phyloP scores from a whole-genome alignment of 2,888 invertebrate species.

The Drosophila koepferae region DNA sequence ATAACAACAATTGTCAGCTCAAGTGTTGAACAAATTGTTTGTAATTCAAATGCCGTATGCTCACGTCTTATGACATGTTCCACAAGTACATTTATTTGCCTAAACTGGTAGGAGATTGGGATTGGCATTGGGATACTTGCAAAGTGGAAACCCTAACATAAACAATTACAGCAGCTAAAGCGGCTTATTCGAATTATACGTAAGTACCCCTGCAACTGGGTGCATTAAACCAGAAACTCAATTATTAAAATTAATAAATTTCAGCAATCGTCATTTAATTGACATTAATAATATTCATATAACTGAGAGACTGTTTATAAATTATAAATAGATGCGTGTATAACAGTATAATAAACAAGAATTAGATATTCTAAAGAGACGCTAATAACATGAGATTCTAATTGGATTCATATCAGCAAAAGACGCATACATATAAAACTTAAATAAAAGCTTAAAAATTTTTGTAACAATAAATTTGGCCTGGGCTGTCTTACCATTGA shows the following conservation, averaged over 20 bases:
- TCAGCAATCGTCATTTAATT: slow-evolving; percentile 43
- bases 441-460: neutral
- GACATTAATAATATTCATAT: slow-evolving; percentile 15
- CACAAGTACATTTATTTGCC: neutral
- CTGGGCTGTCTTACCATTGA: too few relatives aligned
- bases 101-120: neutral
- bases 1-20: slow-evolving; percentile 1
- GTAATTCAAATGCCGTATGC: slow-evolving; percentile 21
- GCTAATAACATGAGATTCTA: slow-evolving; percentile 1
- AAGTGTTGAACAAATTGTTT: slow-evolving; percentile 22
- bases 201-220: slow-evolving; percentile 3
- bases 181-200: slow-evolving; percentile 9
- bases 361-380: slow-evolving; percentile 5
- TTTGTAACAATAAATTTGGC: neutral
- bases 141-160: slow-evolving; percentile 18
- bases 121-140: neutral
- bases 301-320: neutral
- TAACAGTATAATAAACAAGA: slow-evolving; percentile 18
- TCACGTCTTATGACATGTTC: slow-evolving; percentile 38
- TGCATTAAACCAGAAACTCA: slow-evolving; percentile 41
- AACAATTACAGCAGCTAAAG: slow-evolving; percentile 14
- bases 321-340: neutral
- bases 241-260: slow-evolving; percentile 52
- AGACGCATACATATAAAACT: too few relatives aligned
- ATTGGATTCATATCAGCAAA: neutral